A percentile compares a stretch with the other conserved stretches of the same genome.
phyloP scores from a whole-genome alignment of 2,888 invertebrate genomes.

The Blera fallax region DNA sequence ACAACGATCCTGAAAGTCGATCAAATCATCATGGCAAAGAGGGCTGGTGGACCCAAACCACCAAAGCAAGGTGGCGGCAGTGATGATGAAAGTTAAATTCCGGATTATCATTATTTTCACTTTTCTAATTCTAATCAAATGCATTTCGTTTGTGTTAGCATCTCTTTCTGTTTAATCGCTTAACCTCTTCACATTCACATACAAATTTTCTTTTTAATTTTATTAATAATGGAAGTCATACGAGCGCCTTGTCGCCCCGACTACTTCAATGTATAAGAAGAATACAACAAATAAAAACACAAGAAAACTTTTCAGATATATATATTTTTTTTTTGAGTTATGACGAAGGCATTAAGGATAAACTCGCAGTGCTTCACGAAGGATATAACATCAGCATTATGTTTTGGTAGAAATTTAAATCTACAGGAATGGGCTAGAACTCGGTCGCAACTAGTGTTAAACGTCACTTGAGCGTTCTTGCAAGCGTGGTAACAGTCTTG shows the following conservation, averaged over 20 bases:
- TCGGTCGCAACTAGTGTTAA: no score
- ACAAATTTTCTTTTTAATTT: conserved; percentile 30
- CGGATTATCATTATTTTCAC: conserved; percentile 17
- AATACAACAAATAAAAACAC: conserved; percentile 8
- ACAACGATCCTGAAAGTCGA: conserved; percentile 96
- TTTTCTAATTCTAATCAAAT: conserved; percentile 23
- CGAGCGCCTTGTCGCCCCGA: background rate
- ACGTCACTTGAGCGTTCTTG: no score
- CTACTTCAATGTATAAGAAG: conserved; percentile 21
- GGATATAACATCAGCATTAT: no score
- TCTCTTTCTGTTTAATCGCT: conserved; percentile 19
- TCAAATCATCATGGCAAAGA: conserved; percentile 99
- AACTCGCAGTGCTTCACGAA: no score
- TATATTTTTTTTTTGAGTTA: background rate
- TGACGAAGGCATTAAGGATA: no score
- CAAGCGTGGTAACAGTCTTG: no score
- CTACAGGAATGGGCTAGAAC: no score
- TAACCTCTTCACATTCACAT: conserved; percentile 52
- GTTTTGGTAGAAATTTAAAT: no score
- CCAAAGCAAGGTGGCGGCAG: conserved; percentile 86
- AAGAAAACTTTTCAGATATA: background rate
- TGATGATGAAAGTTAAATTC: conserved; percentile 87
- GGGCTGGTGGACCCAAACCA: conserved; percentile 97
- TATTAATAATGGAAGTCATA: conserved; percentile 17
- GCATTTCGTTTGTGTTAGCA: conserved; percentile 52